A percentile compares a stretch with the other conserved stretches of the same genome.
These are phyloP conservation scores for Coboldia fuscipes DNA, from an alignment of 1,140 invertebrate genomes.

Conservation along the genomic window DNA sequence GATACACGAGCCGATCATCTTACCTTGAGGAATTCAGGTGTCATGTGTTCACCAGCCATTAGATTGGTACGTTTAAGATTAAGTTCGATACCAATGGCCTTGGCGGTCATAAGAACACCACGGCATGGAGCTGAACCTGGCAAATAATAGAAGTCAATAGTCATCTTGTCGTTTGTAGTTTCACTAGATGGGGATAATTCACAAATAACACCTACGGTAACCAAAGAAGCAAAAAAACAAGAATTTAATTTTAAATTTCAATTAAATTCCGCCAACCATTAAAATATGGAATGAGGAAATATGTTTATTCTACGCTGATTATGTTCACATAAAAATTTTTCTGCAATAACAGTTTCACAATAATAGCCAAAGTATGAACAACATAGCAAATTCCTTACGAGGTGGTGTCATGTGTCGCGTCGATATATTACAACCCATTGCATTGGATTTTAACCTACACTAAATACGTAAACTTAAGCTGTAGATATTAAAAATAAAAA, in stretches of 20 bases:
- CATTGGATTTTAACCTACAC: no score
- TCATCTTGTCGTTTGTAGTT: neutral
- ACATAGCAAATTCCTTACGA: no score
- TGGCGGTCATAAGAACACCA: conserved; percentile 39
- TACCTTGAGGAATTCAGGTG: conserved; percentile 55
- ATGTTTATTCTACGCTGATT: no score
- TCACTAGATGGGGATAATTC: neutral
- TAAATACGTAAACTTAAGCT: no score
- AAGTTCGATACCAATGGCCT: conserved; percentile 43
- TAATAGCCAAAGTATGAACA: no score
- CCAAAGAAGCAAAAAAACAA: neutral
- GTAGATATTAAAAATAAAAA: no score
- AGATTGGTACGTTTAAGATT: conserved; percentile 46
- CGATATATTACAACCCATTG: no score
- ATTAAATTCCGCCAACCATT: neutral
- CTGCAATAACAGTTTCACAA: no score
- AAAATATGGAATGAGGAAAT: no score
- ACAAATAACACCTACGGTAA: neutral
- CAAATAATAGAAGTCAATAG: conserved; percentile 35
- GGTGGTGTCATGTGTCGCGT: no score
- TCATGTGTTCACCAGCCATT: conserved; percentile 36
- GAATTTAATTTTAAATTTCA: neutral
- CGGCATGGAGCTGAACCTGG: conserved; percentile 47
- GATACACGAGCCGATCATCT: neutral
- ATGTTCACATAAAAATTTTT: no score